Conservation (phyloP, 2,888 invertebrate genomes). For the Argynnis bischoffii region DNA sequence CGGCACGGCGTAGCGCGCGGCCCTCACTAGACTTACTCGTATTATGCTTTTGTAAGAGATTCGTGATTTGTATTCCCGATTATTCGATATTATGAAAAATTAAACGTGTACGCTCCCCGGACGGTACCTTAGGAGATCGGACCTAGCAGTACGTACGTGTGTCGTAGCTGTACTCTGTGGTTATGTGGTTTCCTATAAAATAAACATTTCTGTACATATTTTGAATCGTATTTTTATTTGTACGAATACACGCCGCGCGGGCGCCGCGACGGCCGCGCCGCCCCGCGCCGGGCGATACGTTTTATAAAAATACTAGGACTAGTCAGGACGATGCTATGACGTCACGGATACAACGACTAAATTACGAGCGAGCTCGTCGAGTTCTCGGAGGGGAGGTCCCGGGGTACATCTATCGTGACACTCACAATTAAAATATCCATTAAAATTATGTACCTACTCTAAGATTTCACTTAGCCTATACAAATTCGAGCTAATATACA, state of each 20-base stretch:
- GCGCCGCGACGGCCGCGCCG: constrained; percentile 31
- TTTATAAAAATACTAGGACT: constrained; percentile 22
- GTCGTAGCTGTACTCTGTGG: constrained; percentile 65
- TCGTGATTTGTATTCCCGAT: constrained; percentile 81
- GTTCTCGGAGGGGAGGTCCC: constrained; percentile 40
- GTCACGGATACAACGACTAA: constrained; percentile 32
- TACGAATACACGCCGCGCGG: constrained; percentile 40
- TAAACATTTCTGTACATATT: constrained; percentile 81
- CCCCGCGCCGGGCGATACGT: constrained; percentile 10
- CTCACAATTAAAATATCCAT: constrained; percentile 51
- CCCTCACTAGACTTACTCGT: constrained; percentile 65
- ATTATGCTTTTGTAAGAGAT: constrained; percentile 81
- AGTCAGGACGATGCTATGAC: constrained; percentile 32
- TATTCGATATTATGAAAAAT: constrained; percentile 74
- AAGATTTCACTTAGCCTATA: constrained; percentile 43
- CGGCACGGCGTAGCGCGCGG: constrained; percentile 80
- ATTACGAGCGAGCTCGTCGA: constrained; percentile 17
- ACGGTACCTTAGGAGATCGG: constrained; percentile 63
- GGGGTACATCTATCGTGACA: constrained; percentile 58
- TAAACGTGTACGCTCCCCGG: constrained; percentile 76
- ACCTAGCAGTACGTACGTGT: constrained; percentile 55
- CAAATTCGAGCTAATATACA: constrained; percentile 35
- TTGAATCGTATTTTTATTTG: constrained; percentile 76
- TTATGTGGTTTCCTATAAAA: constrained; percentile 76
- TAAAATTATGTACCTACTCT: constrained; percentile 43